A percentile compares a stretch with the other conserved stretches of the same genome.
These are phyloP conservation scores for Calcarius lapponicus DNA, from an alignment of 2,797 vertebrate genomes.

Conservation along the genomic window DNA sequence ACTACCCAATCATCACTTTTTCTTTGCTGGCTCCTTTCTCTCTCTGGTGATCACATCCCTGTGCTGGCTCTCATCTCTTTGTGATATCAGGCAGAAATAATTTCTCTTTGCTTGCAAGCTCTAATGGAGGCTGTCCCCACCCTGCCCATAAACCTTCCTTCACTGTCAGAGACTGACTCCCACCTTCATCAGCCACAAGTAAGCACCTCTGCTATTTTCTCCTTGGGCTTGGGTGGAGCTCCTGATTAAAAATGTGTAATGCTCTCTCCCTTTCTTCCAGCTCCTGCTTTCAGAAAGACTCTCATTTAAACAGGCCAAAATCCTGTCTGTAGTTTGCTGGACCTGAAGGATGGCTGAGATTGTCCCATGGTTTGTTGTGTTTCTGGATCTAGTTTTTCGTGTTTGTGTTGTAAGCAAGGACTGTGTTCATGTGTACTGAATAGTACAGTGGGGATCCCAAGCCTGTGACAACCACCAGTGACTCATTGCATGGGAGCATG, in stretches of 20 bases:
- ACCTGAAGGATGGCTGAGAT: not conserved
- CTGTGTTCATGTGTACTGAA: not conserved
- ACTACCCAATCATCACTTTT: not conserved
- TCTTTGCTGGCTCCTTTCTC: not conserved
- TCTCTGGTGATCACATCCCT: not conserved
- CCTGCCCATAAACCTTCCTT: constrained; percentile 25
- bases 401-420: not conserved
- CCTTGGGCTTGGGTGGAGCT: constrained; percentile 48
- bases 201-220: constrained; percentile 47
- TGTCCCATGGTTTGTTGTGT: not conserved
- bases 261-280: not conserved
- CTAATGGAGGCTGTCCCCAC: constrained; percentile 7
- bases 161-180: constrained; percentile 22
- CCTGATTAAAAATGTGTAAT: constrained; percentile 1
- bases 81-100: constrained; percentile 44
- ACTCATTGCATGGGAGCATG: not conserved
- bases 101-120: constrained; percentile 3
- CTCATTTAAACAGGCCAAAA: not conserved
- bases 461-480: constrained; percentile 10
- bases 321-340: not conserved
- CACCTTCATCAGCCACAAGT: constrained; percentile 10
- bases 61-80: not conserved
- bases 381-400: not conserved
- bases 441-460: not conserved
- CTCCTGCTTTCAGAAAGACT: not conserved